Conservation (phyloP, 2,113 vertebrate species). For the Solea senegalensis region DNA sequence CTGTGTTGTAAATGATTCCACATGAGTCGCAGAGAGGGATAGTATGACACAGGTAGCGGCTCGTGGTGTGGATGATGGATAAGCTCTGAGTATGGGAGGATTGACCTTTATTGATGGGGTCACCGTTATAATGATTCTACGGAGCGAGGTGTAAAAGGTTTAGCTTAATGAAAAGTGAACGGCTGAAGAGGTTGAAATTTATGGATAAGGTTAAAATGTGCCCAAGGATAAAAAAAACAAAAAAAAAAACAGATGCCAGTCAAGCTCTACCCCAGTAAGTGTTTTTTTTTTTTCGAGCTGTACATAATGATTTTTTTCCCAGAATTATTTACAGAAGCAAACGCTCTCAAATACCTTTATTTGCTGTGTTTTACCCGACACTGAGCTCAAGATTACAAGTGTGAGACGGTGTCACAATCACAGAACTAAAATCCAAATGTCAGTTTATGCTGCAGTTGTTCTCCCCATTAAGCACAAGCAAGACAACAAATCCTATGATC, state of each 20-base stretch:
- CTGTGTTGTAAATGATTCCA: background rate
- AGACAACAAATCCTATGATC: too few relatives aligned
- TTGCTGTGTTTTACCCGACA: conserved; percentile 32
- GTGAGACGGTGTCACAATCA: conserved; percentile 4
- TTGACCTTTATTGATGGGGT: conserved; percentile 69
- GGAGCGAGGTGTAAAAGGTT: conserved; percentile 48
- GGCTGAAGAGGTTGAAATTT: conserved; percentile 53
- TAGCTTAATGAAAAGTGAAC: conserved; percentile 61
- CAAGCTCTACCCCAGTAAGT: background rate
- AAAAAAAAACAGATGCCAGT: background rate
- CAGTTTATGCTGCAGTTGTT: background rate
- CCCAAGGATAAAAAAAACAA: conserved; percentile 16
- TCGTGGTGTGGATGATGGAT: conserved; percentile 39
- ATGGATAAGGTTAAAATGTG: conserved; percentile 59
- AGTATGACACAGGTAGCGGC: conserved; percentile 26
- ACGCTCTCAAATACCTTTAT: conserved; percentile 25
- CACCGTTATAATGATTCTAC: conserved; percentile 30
- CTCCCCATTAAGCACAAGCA: too few relatives aligned
- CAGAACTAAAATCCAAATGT: conserved; percentile 20
- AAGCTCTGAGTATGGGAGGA: conserved; percentile 29
- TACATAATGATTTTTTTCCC: conserved; percentile 37
- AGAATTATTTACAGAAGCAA: conserved; percentile 33
- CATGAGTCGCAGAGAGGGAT: conserved; percentile 16
- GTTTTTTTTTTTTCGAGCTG: conserved; percentile 1
- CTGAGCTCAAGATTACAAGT: conserved; percentile 22